Conservation (phyloP, 2,113 vertebrate genomes). For the Barnardius zonarius region DNA sequence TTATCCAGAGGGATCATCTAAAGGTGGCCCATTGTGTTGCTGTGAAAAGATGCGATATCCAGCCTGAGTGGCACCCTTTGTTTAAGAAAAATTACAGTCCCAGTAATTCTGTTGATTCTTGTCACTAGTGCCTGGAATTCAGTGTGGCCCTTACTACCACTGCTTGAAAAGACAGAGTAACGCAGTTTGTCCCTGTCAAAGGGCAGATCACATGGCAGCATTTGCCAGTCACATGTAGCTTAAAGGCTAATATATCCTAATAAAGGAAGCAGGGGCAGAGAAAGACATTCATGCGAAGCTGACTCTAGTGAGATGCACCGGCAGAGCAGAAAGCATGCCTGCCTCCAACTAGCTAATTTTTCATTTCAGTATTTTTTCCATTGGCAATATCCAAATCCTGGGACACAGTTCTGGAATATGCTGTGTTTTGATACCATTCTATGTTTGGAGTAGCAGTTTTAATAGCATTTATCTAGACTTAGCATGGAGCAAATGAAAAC, state of each 20-base stretch:
- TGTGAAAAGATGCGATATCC: background rate
- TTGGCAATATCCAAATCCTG: background rate
- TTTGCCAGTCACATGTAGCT: background rate
- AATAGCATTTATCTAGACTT: background rate
- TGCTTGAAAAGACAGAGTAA: background rate
- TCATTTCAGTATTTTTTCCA: background rate
- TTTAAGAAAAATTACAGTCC: background rate
- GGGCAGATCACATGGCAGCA: background rate
- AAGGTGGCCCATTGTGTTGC: background rate
- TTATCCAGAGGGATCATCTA: background rate
- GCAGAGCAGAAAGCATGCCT: background rate
- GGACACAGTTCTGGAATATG: background rate
- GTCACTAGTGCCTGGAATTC: background rate
- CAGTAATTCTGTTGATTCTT: background rate
- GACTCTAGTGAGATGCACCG: background rate
- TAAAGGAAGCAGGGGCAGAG: background rate
- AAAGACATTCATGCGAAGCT: background rate
- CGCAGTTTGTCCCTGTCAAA: too few relatives aligned
- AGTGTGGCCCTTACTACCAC: background rate
- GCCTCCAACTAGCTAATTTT: background rate
- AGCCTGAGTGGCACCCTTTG: background rate
- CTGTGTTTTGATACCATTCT: background rate
- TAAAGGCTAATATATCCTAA: background rate
- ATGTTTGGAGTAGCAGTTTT: background rate
- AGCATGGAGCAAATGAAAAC: background rate